These are phyloP conservation scores for Pogonus chalceus DNA, from an alignment of 1,140 invertebrate genomes.

Conservation along the genomic window DNA sequence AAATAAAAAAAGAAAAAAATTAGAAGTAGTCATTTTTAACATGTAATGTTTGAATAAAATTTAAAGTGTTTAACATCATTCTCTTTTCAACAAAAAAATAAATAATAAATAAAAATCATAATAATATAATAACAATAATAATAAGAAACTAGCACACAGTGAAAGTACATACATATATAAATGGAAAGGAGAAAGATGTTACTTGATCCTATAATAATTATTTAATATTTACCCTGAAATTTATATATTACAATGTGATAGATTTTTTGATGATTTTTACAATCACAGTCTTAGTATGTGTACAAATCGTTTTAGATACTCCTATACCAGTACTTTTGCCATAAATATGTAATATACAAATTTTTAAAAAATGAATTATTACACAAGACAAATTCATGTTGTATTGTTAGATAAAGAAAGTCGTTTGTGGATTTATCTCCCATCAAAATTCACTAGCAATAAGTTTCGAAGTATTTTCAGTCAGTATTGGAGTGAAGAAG, in stretches of 20 bases:
- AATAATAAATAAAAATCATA: slow-evolving; percentile 15
- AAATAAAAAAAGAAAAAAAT: slow-evolving; percentile 12
- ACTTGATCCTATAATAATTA: slow-evolving; percentile 11
- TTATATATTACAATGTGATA: slow-evolving; percentile 36
- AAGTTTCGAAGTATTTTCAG: slow-evolving; percentile 26
- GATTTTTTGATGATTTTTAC: slow-evolving; percentile 39
- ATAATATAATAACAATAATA: too few relatives aligned
- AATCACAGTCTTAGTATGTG: slow-evolving; percentile 35
- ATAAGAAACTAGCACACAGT: too few relatives aligned
- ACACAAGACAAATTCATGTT: background rate
- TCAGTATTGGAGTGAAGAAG: slow-evolving; percentile 31
- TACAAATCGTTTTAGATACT: slow-evolving; percentile 34
- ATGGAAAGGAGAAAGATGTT: slow-evolving; percentile 7
- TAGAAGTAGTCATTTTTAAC: background rate
- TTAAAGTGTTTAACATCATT: background rate
- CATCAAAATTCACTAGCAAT: slow-evolving; percentile 28
- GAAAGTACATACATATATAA: slow-evolving; percentile 9
- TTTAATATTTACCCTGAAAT: slow-evolving; percentile 18
- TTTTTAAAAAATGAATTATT: slow-evolving; percentile 20
- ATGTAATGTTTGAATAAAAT: slow-evolving; percentile 8
- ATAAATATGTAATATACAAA: slow-evolving; percentile 20
- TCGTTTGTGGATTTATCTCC: background rate
- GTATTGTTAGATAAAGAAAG: background rate
- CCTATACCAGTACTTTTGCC: slow-evolving; percentile 36
- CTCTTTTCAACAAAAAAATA: slow-evolving; percentile 13